Conservation (phyloP, 2,888 invertebrate species). For the Limnephilus auricula region DNA sequence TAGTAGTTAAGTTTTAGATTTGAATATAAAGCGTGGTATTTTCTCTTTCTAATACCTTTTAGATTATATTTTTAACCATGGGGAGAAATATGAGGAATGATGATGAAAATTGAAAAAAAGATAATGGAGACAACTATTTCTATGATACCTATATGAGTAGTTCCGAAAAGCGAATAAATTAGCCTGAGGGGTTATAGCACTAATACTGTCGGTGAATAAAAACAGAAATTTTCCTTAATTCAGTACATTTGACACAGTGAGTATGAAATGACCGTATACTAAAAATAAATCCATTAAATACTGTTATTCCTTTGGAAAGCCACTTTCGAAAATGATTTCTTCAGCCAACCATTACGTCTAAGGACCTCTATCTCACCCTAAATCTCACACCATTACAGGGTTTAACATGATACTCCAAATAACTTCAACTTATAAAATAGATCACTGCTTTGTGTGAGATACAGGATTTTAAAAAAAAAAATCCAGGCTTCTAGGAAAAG, state of each 20-base stretch:
- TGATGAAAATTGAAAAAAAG: too few relatives aligned
- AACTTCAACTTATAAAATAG: slow-evolving; percentile 18
- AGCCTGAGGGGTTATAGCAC: too few relatives aligned
- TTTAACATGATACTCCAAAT: neutral
- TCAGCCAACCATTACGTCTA: slow-evolving; percentile 1
- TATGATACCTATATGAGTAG: too few relatives aligned
- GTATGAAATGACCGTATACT: neutral
- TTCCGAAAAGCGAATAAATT: too few relatives aligned
- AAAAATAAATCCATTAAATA: neutral
- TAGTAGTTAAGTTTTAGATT: too few relatives aligned
- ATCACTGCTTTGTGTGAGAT: neutral
- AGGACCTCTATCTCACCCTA: neutral
- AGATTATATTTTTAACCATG: too few relatives aligned
- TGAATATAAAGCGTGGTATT: too few relatives aligned
- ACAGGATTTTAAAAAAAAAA: too few relatives aligned
- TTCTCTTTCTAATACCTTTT: too few relatives aligned
- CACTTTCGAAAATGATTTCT: slow-evolving; percentile 1
- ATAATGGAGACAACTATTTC: too few relatives aligned
- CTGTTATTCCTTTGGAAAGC: neutral
- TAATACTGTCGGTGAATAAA: neutral
- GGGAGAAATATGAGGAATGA: too few relatives aligned
- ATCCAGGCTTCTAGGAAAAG: neutral
- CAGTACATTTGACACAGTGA: neutral
- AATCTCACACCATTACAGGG: slow-evolving; percentile 8
- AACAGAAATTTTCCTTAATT: neutral